Conservation (phyloP, 2,797 vertebrate species). For the Toxotes lorentzi region DNA sequence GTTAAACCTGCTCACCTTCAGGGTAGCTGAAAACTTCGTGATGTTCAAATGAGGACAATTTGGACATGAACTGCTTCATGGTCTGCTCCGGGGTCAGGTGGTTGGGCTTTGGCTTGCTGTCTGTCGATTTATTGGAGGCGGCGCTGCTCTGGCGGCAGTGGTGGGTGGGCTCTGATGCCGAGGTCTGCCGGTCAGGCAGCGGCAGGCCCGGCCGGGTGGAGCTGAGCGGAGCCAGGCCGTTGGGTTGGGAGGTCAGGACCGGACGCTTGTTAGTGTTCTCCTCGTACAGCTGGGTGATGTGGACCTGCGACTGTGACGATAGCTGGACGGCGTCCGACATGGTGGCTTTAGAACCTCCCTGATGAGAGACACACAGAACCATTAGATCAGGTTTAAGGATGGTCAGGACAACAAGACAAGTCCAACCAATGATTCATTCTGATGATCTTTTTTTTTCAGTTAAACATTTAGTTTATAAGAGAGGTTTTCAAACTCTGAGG, state of each 20-base stretch:
- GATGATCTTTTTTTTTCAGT: too few species aligned
- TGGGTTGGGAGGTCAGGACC: constrained; percentile 94
- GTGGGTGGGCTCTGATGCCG: constrained; percentile 83
- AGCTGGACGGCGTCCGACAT: constrained; percentile 94
- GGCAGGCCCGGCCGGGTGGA: constrained; percentile 88
- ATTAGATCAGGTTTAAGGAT: background rate
- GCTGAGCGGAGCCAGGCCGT: constrained; percentile 89
- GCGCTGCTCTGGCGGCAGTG: constrained; percentile 92
- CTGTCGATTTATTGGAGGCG: constrained; percentile 91
- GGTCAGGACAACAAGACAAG: background rate
- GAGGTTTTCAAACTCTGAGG: too few species aligned
- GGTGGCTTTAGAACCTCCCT: constrained; percentile 92
- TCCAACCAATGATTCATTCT: too few species aligned
- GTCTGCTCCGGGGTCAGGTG: constrained; percentile 92
- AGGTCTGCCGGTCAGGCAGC: constrained; percentile 88
- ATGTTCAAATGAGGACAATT: constrained; percentile 94
- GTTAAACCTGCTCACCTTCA: constrained; percentile 77
- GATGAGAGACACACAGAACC: constrained; percentile 50
- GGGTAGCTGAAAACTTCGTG: constrained; percentile 96
- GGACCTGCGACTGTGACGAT: constrained; percentile 89
- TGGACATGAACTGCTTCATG: constrained; percentile 99
- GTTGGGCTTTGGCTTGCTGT: constrained; percentile 89
- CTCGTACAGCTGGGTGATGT: constrained; percentile 94
- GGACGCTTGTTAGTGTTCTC: constrained; percentile 96
- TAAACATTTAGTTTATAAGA: too few species aligned